These are phyloP conservation scores for Ptychoptera contaminata DNA, from an alignment of 2,888 invertebrate genomes.

Conservation along the genomic window DNA sequence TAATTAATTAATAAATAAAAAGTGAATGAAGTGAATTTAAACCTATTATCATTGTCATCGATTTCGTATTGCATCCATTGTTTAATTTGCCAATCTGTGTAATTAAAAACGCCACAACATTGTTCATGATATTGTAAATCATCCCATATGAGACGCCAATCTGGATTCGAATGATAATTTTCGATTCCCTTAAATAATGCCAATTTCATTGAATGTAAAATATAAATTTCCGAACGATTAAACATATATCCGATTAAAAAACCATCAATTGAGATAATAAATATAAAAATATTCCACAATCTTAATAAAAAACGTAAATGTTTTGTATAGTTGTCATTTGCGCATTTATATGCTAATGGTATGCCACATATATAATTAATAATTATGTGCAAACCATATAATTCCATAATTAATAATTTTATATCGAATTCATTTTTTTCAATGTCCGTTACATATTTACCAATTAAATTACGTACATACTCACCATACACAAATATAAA, in stretches of 20 bases:
- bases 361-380: constrained; percentile 8
- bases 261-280: constrained; percentile 8
- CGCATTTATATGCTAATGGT: constrained; percentile 4
- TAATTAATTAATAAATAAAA: background rate
- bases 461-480: constrained; percentile 4
- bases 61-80: constrained; percentile 8
- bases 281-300: constrained; percentile 10
- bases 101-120: constrained; percentile 26
- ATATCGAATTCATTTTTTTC: constrained; percentile 7
- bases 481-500: constrained; percentile 5
- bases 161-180: constrained; percentile 22
- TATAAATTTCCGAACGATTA: background rate
- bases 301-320: constrained; percentile 9
- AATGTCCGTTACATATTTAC: constrained; percentile 6
- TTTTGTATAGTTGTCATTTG: constrained; percentile 6
- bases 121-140: constrained; percentile 21
- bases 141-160: constrained; percentile 29
- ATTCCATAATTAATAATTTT: constrained; percentile 7
- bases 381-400: constrained; percentile 8
- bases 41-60: background rate
- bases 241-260: background rate
- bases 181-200: constrained; percentile 24
- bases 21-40: background rate
- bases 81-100: constrained; percentile 21
- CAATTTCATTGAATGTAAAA: constrained; percentile 13